Evolutionary conservation across 2,797 vertebrate genomes (phyloP).

Genomic region (Percopsis omiscomaycus): DNA sequence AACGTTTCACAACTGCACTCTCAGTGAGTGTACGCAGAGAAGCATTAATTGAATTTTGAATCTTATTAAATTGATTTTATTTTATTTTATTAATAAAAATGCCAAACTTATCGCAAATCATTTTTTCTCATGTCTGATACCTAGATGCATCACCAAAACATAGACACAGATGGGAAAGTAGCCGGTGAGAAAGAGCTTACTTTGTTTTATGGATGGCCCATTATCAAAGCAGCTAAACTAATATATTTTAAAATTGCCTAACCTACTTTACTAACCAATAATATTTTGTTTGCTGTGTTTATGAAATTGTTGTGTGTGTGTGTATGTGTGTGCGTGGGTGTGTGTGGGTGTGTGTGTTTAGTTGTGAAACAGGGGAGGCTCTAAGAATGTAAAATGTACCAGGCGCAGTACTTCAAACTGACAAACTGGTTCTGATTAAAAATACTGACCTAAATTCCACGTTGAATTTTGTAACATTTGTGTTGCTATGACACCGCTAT

Average conservation of each 20-base stretch:
- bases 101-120: no score
- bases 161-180: background rate
- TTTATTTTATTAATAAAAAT: no score
- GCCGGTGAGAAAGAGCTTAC: background rate
- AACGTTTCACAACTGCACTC: no score
- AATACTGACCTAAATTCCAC: background rate
- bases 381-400: background rate
- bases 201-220: background rate
- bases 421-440: background rate
- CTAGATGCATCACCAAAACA: background rate
- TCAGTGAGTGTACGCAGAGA: no score
- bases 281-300: background rate
- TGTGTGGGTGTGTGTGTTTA: background rate
- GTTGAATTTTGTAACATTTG: background rate
- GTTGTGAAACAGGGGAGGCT: background rate
- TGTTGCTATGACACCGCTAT: conserved; percentile 32
- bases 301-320: background rate
- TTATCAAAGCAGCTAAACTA: no score
- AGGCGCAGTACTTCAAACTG: background rate
- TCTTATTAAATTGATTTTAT: no score
- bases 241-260: background rate
- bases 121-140: no score
- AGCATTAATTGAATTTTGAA: no score
- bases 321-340: background rate
- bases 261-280: background rate